phyloP scores from a whole-genome alignment of 2,888 invertebrate genomes.

The Seira musarum region DNA sequence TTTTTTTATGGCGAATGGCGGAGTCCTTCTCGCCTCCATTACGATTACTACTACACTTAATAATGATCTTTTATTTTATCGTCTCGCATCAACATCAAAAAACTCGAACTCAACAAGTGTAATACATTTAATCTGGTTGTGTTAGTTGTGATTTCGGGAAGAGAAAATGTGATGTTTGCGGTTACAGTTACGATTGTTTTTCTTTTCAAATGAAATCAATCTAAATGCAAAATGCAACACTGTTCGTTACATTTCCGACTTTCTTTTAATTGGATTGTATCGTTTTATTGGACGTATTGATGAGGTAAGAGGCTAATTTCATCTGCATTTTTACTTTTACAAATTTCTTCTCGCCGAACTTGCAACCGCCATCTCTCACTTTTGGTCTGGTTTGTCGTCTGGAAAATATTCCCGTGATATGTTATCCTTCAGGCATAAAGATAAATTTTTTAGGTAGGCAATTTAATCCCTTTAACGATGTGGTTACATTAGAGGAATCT shows the following conservation, averaged over 20 bases:
- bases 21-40: too few species aligned
- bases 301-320: conserved; percentile 48
- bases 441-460: conserved; percentile 39
- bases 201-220: conserved; percentile 38
- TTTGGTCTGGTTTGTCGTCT: conserved; percentile 37
- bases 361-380: too few species aligned
- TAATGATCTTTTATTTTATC: too few species aligned
- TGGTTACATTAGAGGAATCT: conserved; percentile 49
- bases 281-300: conserved; percentile 38
- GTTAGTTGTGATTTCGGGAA: too few species aligned
- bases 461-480: conserved; percentile 46
- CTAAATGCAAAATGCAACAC: neutral
- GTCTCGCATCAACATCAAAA: too few species aligned
- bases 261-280: conserved; percentile 36
- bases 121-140: too few species aligned
- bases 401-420: neutral
- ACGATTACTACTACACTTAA: too few species aligned
- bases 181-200: too few species aligned
- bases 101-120: too few species aligned
- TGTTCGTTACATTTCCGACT: neutral
- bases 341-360: too few species aligned
- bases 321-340: conserved; percentile 42
- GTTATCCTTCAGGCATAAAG: conserved; percentile 23
- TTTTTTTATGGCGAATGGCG: too few species aligned
- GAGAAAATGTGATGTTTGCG: too few species aligned